Evolutionary conservation across 2,797 vertebrate genomes (phyloP).

Genomic region (Etheostoma nigrum): DNA sequence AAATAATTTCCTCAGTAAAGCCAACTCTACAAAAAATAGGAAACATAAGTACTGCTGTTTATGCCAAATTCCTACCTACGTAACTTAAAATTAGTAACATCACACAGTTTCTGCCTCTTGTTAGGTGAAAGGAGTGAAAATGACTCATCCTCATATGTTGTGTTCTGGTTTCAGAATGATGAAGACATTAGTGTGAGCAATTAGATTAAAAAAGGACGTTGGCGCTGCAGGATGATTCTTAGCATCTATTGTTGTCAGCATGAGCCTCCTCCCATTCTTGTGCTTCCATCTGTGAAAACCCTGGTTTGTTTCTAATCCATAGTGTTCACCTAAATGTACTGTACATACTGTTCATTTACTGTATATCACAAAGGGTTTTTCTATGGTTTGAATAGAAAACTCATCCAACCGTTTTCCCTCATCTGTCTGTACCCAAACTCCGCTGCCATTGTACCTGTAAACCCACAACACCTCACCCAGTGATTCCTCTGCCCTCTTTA

Average conservation of each 20-base stretch:
- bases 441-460: conserved; percentile 18
- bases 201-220: too few relatives aligned
- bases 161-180: too few relatives aligned
- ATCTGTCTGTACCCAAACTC: conserved; percentile 24
- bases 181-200: too few relatives aligned
- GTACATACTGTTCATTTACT: background rate
- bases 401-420: conserved; percentile 12
- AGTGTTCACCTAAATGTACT: background rate
- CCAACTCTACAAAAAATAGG: too few relatives aligned
- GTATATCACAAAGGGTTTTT: conserved; percentile 1
- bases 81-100: too few relatives aligned
- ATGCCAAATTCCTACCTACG: too few relatives aligned
- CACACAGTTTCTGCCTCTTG: too few relatives aligned
- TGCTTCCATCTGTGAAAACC: background rate
- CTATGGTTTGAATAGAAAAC: conserved; percentile 3
- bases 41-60: too few relatives aligned
- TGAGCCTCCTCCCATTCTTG: background rate
- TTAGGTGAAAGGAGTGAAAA: too few relatives aligned
- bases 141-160: too few relatives aligned
- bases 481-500: conserved; percentile 62
- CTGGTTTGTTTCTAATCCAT: background rate
- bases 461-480: conserved; percentile 33
- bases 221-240: too few relatives aligned
- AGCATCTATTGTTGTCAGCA: background rate
- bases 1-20: too few relatives aligned